Percentiles rank a stretch among this genome's conserved stretches.
These are phyloP conservation scores for Mallotus villosus DNA, from an alignment of 2,797 vertebrate genomes.

Conservation along the genomic window DNA sequence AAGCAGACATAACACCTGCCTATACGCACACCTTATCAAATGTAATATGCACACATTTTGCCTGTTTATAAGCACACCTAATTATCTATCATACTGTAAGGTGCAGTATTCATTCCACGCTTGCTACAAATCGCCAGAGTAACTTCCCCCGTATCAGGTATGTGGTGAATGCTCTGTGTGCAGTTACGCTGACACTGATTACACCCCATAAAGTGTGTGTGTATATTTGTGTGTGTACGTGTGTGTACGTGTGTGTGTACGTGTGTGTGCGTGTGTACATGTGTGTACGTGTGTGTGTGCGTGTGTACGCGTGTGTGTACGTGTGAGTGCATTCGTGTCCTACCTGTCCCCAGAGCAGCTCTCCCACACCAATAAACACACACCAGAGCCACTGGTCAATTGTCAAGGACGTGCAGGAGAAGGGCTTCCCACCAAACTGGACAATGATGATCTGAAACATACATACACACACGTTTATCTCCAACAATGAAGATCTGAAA, in stretches of 20 bases:
- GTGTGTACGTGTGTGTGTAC: neutral
- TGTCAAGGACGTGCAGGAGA: conserved; percentile 90
- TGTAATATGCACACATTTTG: no score
- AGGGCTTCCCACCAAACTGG: conserved; percentile 94
- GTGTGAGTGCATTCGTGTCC: conserved; percentile 30
- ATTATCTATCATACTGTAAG: no score
- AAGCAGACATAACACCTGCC: no score
- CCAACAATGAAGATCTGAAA: no score
- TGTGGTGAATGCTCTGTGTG: no score
- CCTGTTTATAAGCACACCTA: no score
- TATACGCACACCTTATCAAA: no score
- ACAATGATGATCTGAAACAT: conserved; percentile 87
- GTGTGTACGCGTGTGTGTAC: conserved; percentile 3
- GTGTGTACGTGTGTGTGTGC: conserved; percentile 8
- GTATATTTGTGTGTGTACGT: neutral
- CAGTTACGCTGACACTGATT: no score
- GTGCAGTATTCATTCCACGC: no score
- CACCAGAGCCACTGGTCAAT: conserved; percentile 98
- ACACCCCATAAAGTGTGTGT: neutral
- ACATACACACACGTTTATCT: conserved; percentile 9
- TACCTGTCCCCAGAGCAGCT: conserved; percentile 98
- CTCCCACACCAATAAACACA: conserved; percentile 91
- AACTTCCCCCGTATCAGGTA: no score
- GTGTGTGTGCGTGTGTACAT: conserved; percentile 5
- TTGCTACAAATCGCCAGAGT: no score